Evolutionary conservation across 2,797 vertebrate species (phyloP).

Genomic region (Falco rusticolus): DNA sequence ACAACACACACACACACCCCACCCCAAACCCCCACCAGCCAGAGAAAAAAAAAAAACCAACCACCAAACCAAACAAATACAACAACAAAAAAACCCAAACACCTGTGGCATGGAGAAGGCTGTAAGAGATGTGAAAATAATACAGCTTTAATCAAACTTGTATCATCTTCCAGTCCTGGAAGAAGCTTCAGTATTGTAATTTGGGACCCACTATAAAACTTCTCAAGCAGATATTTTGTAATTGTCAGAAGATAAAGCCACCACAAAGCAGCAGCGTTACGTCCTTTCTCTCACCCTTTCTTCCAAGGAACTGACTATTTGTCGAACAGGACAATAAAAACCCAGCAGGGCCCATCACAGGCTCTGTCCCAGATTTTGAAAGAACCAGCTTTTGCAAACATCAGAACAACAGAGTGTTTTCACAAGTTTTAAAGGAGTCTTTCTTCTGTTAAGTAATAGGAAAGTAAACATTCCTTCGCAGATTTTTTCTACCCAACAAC

Average conservation of each 20-base stretch:
- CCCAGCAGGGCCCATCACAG: not conserved
- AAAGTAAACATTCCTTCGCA: constrained; percentile 13
- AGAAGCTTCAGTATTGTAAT: not conserved
- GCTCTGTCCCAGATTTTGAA: not conserved
- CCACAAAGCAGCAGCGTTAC: fast-evolving
- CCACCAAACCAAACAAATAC: not conserved
- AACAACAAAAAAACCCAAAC: too few species aligned
- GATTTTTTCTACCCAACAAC: not conserved
- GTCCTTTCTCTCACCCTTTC: not conserved
- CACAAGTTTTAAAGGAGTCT: not conserved
- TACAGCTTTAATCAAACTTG: not conserved
- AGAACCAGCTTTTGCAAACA: not conserved
- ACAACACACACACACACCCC: too few species aligned
- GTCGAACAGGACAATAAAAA: not conserved
- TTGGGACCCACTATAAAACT: not conserved
- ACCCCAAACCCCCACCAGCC: too few species aligned
- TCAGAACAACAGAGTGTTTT: not conserved
- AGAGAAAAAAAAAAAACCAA: not conserved
- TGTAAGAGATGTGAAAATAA: not conserved
- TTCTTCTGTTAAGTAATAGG: not conserved
- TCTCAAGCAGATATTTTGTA: not conserved
- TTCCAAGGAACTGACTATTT: not conserved
- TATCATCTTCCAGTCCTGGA: not conserved
- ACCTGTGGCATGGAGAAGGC: not conserved
- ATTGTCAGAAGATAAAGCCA: not conserved